Conservation (phyloP, 2,113 vertebrate species). For the Sclerurus mexicanus region DNA sequence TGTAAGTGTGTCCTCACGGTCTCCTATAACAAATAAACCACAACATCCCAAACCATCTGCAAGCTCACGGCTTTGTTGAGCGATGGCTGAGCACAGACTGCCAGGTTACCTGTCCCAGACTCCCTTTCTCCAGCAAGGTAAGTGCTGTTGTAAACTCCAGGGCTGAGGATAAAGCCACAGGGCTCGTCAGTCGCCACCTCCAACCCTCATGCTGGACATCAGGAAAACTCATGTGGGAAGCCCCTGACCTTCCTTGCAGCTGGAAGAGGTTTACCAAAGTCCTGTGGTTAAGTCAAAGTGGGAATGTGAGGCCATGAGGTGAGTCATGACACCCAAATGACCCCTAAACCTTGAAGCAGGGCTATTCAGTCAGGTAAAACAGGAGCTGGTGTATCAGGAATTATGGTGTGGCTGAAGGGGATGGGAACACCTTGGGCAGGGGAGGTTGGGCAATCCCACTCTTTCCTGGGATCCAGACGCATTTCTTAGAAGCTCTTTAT, state of each 20-base stretch:
- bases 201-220: not conserved
- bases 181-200: not conserved
- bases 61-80: not conserved
- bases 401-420: not conserved
- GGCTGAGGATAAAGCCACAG: not conserved
- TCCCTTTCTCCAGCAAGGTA: not conserved
- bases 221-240: not conserved
- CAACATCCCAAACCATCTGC: not conserved
- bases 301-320: not conserved
- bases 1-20: not conserved
- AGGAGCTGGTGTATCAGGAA: not conserved
- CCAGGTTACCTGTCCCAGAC: not conserved
- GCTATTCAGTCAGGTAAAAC: not conserved
- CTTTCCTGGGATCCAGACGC: not conserved
- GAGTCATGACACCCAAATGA: not conserved
- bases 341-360: not conserved
- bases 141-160: not conserved
- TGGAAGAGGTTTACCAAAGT: not conserved
- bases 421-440: fast-evolving
- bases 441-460: not conserved
- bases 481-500: not conserved
- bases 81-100: not conserved
- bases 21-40: constrained; percentile 14
- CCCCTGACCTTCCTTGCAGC: not conserved
- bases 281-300: not conserved